Percentiles rank a stretch among this genome's conserved stretches.
These are phyloP conservation scores for Moxostoma hubbsi DNA, from an alignment of 2,797 vertebrate genomes.

Conservation along the genomic window DNA sequence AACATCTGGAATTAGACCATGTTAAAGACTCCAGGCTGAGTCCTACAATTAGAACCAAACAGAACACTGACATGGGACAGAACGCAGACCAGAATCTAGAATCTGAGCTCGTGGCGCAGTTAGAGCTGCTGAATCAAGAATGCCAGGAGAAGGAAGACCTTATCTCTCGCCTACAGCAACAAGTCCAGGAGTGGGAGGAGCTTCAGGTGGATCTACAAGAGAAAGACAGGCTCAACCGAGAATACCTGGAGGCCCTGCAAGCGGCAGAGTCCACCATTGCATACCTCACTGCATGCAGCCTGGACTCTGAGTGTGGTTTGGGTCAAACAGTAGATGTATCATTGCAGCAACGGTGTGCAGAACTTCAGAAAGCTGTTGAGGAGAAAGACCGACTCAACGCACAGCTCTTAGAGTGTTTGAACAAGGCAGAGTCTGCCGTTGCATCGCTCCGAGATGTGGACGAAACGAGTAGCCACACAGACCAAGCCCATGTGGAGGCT, in stretches of 20 bases:
- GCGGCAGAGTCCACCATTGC: constrained; percentile 81
- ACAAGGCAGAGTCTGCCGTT: constrained; percentile 64
- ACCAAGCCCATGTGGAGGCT: constrained; percentile 17
- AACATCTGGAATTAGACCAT: constrained; percentile 5
- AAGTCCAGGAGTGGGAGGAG: constrained; percentile 69
- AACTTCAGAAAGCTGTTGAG: constrained; percentile 70
- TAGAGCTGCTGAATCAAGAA: constrained; percentile 79
- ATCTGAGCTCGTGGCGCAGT: constrained; percentile 68
- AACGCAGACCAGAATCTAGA: constrained; percentile 37
- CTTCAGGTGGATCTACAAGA: constrained; percentile 72
- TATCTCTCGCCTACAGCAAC: constrained; percentile 72
- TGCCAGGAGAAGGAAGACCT: constrained; percentile 79
- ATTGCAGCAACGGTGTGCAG: constrained; percentile 61
- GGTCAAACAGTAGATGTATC: constrained; percentile 49
- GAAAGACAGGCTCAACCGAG: constrained; percentile 71
- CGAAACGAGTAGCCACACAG: not conserved
- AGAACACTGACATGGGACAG: constrained; percentile 15
- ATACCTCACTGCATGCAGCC: constrained; percentile 80
- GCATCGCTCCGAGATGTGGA: constrained; percentile 45
- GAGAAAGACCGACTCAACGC: constrained; percentile 71
- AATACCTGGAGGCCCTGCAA: constrained; percentile 72
- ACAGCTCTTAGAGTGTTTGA: constrained; percentile 72
- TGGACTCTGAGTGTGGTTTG: constrained; percentile 72
- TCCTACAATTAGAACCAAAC: not conserved
- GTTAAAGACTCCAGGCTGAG: constrained; percentile 42